Evolutionary conservation across 2,113 vertebrate genomes (phyloP), one percentile per base, ranked within the genome.

Genomic region (Talpa occidentalis): DNA sequence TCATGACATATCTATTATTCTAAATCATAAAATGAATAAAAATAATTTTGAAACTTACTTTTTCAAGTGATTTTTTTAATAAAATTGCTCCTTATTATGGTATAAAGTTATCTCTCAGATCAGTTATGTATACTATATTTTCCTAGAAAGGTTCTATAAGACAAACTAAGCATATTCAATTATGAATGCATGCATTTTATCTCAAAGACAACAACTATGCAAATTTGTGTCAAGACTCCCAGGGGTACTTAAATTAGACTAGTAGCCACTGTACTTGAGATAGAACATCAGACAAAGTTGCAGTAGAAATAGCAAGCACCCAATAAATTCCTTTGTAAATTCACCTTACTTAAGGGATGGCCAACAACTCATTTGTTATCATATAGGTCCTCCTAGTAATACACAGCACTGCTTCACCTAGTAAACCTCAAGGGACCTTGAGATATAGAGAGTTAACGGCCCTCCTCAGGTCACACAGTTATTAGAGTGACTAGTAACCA

Each of bases 11-110:
- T 74, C 26, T 62, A 73, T 76, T 70, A 67, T 52, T n/a, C 9
- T 76, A 80, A 94, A 35, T 88, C 26, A 90, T 26, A 64, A 96
- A 89, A 92, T 24, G 3, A 79, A 88, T 88, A 6, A 84, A 92
- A 83, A n/a, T n/a, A n/a, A n/a, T n/a, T n/a, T n/a, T n/a, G n/a
- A n/a, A n/a, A n/a, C n/a, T n/a, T n/a, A n/a, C n/a, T n/a, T n/a
- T n/a, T n/a, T 52, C 12, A 14, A 52, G 49, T 52, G 49, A 52
- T 14, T 11, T 52, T 73, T 47, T 67, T 35, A 24, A 30, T 52
- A 85, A 42, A 52, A 79, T 59, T 32, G 74, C 5, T 90, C 9
- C 24, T 1, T 89, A 22, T 80, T 56, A 76, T 35, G 17, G 3
- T 32, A 70, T 56, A 22, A 84, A 64, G 12, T 1, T 67, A 49